Evolutionary conservation across 2,888 invertebrate genomes (phyloP), one percentile per base, ranked within the genome.

Genomic region (Brachynemurus nebulosus): DNA sequence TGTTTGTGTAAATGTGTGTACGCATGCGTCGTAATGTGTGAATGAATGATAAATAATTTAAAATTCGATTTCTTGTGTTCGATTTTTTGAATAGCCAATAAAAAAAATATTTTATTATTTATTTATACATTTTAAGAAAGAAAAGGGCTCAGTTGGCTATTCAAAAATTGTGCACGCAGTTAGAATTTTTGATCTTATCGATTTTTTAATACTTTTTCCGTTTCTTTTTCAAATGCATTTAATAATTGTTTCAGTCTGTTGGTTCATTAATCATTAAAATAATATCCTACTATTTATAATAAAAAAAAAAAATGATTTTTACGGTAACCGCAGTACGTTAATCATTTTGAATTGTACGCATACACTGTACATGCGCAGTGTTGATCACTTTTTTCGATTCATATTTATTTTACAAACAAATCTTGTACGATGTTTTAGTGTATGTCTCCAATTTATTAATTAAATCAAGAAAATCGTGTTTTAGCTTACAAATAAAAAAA

Each of bases 61-160:
- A 27, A 27, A 27, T 7, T 23, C 6, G 6, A 23, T 23, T 23
- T 8, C 30, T 12, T 12, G 30, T 30, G 30, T 30, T 30, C 30
- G 30, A 30, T 30, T 30, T 14, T n/a, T 30, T 14, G 30, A 30
- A 30, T 30, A 30, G 30, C 14, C 30, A 30, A 30, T 30, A 27
- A n/a, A 30, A 23, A 7, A 23, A 30, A 12, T 30, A 30, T 30
- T 30, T n/a, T 30, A 30, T 30, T 30, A 12, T 30, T 30, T 30
- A 30, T 30, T 30, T 27, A 12, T 30, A 30, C 30, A 14, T 12
- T 12, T 14, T 30, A 30, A 30, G 14, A 14, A 14, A 30, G 14
- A 30, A 30, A 30, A 30, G 30, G 30, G 30, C 30, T 30, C 30
- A 30, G 30, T 30, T 30, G 30, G 14, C 30, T 30, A 30, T 30